phyloP scores from a whole-genome alignment of 2,797 vertebrate species.

The Furcifer pardalis region DNA sequence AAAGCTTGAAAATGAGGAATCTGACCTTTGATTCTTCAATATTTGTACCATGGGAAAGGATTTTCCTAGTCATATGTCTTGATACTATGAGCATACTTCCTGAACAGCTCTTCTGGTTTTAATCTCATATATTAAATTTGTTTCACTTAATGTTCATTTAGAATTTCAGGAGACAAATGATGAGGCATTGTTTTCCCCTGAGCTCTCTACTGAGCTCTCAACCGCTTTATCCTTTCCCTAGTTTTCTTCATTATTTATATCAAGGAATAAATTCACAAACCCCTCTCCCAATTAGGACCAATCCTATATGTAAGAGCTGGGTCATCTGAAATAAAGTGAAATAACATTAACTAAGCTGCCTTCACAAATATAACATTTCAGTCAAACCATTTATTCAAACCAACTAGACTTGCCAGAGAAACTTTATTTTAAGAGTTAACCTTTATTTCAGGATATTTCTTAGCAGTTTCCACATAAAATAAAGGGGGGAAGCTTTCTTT shows the following conservation, averaged over 20 bases:
- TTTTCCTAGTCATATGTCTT: fast-evolving
- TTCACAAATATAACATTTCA: not conserved
- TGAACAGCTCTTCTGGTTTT: not conserved
- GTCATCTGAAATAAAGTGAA: fast-evolving
- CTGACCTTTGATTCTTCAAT: not conserved
- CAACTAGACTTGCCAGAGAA: not conserved
- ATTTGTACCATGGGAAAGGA: constrained; percentile 6
- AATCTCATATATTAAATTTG: not conserved
- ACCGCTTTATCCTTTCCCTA: not conserved
- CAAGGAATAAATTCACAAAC: not conserved
- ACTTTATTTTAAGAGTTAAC: constrained; percentile 8
- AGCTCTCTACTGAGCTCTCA: not conserved
- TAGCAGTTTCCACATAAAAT: not conserved
- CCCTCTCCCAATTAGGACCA: not conserved
- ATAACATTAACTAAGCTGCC: not conserved
- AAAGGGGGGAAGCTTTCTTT: not conserved
- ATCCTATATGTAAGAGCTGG: too few species aligned
- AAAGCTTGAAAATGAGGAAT: constrained; percentile 40
- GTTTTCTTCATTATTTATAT: not conserved
- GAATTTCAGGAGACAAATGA: not conserved
- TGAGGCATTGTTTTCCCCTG: not conserved
- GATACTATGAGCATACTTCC: fast-evolving
- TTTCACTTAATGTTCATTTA: not conserved
- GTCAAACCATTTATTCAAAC: not conserved
- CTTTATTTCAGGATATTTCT: constrained; percentile 13